Percentiles rank a stretch among this genome's conserved stretches.
phyloP scores from a whole-genome alignment of 64 coral and sea anemone species.

The Catalaphyllia jardinei region DNA sequence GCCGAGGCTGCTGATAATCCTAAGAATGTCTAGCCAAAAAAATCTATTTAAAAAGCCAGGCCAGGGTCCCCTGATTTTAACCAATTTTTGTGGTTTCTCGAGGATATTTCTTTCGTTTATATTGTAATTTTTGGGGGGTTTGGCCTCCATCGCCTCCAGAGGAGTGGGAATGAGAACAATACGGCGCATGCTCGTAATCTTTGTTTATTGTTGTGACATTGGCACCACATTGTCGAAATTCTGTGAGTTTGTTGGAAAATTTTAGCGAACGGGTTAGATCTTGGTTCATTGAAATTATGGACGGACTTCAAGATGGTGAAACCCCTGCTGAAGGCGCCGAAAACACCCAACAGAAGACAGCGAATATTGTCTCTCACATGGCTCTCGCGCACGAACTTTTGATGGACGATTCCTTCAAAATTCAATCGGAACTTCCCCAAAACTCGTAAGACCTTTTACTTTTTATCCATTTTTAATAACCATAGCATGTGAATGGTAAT shows the following conservation, averaged over 20 bases:
- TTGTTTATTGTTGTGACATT: constrained; percentile 6
- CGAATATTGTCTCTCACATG: constrained; percentile 89
- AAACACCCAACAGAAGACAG: constrained; percentile 54
- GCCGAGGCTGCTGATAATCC: too few species aligned
- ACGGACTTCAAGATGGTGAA: not conserved
- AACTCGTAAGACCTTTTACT: constrained; percentile 81
- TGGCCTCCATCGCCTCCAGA: too few species aligned
- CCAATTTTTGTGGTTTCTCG: too few species aligned
- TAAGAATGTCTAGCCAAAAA: too few species aligned
- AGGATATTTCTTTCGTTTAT: too few species aligned
- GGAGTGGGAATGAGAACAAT: not conserved
- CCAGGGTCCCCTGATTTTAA: too few species aligned
- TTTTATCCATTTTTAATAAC: not conserved
- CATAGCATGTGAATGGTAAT: not conserved
- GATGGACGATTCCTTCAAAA: constrained; percentile 89
- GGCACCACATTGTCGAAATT: not conserved
- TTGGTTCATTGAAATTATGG: constrained; percentile 16
- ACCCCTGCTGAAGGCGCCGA: not conserved
- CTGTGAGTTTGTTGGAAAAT: not conserved
- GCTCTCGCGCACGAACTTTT: constrained; percentile 96
- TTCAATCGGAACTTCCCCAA: constrained; percentile 69
- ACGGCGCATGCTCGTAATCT: constrained; percentile 5
- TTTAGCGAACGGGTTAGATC: not conserved
- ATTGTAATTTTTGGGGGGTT: too few species aligned
- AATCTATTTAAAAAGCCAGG: too few species aligned